Percentiles rank a stretch among this genome's conserved stretches.
These are phyloP conservation scores for Poicephalus gulielmi DNA, from an alignment of 2,113 vertebrate genomes.

Conservation along the genomic window DNA sequence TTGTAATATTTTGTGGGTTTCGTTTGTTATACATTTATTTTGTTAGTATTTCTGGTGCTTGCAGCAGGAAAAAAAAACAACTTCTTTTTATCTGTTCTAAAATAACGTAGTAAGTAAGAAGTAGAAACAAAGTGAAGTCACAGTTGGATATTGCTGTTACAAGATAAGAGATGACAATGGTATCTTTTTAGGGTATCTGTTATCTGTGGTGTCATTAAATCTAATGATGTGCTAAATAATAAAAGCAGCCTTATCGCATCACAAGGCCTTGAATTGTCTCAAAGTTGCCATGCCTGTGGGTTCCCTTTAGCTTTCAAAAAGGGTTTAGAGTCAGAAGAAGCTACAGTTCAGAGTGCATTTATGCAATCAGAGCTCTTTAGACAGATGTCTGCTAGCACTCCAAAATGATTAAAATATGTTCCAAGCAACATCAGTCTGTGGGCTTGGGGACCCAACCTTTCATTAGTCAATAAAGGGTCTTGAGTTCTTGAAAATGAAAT, in stretches of 20 bases:
- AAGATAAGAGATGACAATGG: slow-evolving; percentile 62
- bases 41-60: neutral
- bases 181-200: slow-evolving; percentile 63
- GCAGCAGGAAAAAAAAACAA: neutral
- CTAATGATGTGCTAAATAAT: slow-evolving; percentile 66
- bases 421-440: slow-evolving; percentile 56
- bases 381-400: slow-evolving; percentile 61
- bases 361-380: slow-evolving; percentile 37
- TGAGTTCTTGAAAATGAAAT: slow-evolving; percentile 68
- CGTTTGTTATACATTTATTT: neutral
- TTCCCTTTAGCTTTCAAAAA: slow-evolving; percentile 35
- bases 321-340: slow-evolving; percentile 33
- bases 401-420: slow-evolving; percentile 68
- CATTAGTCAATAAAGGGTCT: slow-evolving; percentile 68
- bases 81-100: slow-evolving; percentile 29
- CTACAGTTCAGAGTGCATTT: slow-evolving; percentile 49
- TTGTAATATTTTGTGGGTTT: neutral
- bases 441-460: slow-evolving; percentile 66
- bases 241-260: slow-evolving; percentile 46
- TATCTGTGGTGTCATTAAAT: slow-evolving; percentile 60
- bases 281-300: neutral
- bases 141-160: slow-evolving; percentile 43
- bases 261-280: slow-evolving; percentile 36
- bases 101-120: slow-evolving; percentile 2
- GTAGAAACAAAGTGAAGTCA: slow-evolving; percentile 40